These are phyloP conservation scores for Tetrax tetrax DNA, from an alignment of 2,113 vertebrate species.

Conservation along the genomic window DNA sequence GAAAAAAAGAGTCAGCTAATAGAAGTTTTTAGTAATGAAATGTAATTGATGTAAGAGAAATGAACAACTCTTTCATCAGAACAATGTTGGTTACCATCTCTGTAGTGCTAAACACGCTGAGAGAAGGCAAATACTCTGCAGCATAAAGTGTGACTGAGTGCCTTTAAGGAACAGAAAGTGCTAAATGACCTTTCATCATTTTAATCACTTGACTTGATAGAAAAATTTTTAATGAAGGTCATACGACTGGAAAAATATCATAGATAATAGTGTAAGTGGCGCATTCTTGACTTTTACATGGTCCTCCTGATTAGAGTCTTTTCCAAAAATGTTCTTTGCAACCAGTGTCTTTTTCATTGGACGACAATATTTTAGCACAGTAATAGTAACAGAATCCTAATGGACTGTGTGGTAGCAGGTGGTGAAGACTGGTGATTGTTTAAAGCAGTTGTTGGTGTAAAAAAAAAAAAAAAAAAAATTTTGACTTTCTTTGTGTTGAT, in stretches of 20 bases:
- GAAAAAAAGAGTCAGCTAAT: background rate
- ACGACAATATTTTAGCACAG: background rate
- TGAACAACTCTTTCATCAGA: background rate
- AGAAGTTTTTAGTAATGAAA: background rate
- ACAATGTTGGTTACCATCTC: background rate
- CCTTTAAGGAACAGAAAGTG: constrained; percentile 26
- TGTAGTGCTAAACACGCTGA: background rate
- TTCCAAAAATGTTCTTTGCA: constrained; percentile 3
- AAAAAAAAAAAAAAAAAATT: constrained; percentile 9
- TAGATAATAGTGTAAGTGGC: background rate
- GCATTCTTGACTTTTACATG: background rate
- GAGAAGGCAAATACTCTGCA: background rate
- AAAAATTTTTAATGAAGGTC: constrained; percentile 60
- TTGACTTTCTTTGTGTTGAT: background rate
- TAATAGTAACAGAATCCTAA: background rate
- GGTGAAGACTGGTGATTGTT: background rate
- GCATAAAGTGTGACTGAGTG: background rate
- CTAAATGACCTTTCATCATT: constrained; percentile 56
- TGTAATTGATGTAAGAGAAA: background rate
- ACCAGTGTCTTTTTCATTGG: background rate
- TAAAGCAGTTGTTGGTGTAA: background rate
- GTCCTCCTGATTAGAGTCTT: background rate
- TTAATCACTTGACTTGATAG: constrained; percentile 40
- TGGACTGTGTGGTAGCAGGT: background rate
- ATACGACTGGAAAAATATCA: constrained; percentile 5